Percentiles rank a stretch among this genome's conserved stretches.
Conservation (phyloP, 2,888 invertebrate genomes). For the Chironomus riparius region DNA sequence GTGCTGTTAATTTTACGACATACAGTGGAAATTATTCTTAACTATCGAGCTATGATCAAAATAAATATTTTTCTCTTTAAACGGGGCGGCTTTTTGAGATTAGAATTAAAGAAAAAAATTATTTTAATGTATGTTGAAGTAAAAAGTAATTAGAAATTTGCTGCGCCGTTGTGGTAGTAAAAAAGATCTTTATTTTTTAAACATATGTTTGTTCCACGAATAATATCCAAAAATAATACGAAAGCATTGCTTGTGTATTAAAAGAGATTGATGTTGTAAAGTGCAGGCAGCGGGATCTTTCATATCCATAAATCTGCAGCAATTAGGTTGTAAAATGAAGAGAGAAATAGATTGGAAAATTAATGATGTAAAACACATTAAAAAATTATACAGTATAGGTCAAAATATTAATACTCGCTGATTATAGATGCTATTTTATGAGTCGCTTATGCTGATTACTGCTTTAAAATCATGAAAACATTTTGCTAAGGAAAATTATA, state of each 20-base stretch:
- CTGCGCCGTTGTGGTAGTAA: background rate
- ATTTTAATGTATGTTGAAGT: background rate
- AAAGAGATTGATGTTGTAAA: background rate
- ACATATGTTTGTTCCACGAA: too few species aligned
- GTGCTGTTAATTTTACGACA: conserved; percentile 7
- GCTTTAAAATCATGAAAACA: too few species aligned
- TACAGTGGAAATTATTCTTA: background rate
- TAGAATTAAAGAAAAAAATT: background rate
- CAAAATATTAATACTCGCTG: background rate
- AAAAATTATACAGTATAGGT: background rate
- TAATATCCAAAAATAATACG: too few species aligned
- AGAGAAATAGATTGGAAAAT: background rate
- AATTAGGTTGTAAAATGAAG: background rate
- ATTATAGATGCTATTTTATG: background rate
- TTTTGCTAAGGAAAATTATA: too few species aligned
- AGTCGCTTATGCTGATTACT: too few species aligned
- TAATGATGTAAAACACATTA: background rate
- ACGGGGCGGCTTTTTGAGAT: background rate
- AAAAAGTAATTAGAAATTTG: background rate
- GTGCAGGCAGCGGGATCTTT: background rate
- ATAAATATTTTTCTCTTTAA: background rate
- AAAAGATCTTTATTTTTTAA: background rate
- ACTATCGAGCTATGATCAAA: background rate
- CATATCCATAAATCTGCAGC: conserved; percentile 4
- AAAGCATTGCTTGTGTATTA: too few species aligned